phyloP scores from a whole-genome alignment of 2,113 vertebrate genomes.

The Poeciliopsis turrubarensis region DNA sequence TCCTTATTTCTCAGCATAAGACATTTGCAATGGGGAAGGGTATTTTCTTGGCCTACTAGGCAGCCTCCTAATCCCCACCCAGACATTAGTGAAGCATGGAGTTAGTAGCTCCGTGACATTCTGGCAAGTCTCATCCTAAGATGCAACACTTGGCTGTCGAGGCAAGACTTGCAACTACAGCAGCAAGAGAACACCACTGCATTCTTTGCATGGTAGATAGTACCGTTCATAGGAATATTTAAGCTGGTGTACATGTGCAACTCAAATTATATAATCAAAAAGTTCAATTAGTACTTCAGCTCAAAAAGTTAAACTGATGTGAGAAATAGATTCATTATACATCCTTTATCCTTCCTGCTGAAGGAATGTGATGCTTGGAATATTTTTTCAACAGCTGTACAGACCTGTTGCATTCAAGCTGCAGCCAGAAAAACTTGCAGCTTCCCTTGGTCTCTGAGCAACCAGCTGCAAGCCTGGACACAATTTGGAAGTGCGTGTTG shows the following conservation, averaged over 20 bases:
- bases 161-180: background rate
- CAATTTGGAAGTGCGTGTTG: background rate
- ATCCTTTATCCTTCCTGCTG: background rate
- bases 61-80: background rate
- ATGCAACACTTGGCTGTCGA: background rate
- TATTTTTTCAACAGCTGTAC: background rate
- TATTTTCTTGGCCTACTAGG: constrained; percentile 43
- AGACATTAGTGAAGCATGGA: constrained; percentile 38
- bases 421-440: background rate
- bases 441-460: background rate
- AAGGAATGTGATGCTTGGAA: background rate
- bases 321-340: background rate
- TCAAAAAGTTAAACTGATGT: background rate
- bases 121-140: background rate
- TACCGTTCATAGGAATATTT: background rate
- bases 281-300: background rate
- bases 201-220: background rate
- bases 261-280: background rate
- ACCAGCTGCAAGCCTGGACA: background rate
- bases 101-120: constrained; percentile 2
- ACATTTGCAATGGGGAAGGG: constrained; percentile 53
- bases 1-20: constrained; percentile 55
- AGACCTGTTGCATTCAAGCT: background rate
- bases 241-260: background rate
- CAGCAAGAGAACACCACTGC: background rate